Conservation (phyloP, 2,888 invertebrate species). For the Antheraea yamamai region DNA sequence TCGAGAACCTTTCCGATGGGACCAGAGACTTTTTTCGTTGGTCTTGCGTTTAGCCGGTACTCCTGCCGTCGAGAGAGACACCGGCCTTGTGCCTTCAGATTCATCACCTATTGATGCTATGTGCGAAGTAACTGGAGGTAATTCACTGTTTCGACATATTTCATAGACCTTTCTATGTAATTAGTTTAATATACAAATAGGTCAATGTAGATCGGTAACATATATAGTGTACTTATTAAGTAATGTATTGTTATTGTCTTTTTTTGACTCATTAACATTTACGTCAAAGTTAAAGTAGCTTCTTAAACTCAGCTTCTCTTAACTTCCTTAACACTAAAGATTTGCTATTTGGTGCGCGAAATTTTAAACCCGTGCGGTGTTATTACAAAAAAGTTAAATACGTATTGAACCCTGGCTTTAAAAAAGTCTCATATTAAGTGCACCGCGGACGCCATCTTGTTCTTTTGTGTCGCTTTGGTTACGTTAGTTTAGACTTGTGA, state of each 20-base stretch:
- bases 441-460: no score
- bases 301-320: no score
- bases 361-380: no score
- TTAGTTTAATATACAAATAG: not conserved
- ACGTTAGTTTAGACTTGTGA: no score
- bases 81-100: slow-evolving; percentile 95
- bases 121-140: slow-evolving; percentile 99
- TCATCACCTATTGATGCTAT: slow-evolving; percentile 97
- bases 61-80: slow-evolving; percentile 92
- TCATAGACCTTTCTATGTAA: not conserved
- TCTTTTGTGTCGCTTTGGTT: no score
- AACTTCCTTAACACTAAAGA: no score
- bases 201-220: not conserved
- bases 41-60: slow-evolving; percentile 96
- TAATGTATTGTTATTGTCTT: not conserved
- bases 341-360: no score
- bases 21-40: slow-evolving; percentile 97
- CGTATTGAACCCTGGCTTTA: no score
- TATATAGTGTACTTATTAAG: not conserved
- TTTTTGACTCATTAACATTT: no score
- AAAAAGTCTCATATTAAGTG: no score
- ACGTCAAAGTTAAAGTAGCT: no score
- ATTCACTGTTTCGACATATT: slow-evolving; percentile 30
- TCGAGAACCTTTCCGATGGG: slow-evolving; percentile 99
- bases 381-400: no score